These are phyloP conservation scores for Trachelus stipa DNA, from an alignment of 2,888 invertebrate species.

Conservation along the genomic window DNA sequence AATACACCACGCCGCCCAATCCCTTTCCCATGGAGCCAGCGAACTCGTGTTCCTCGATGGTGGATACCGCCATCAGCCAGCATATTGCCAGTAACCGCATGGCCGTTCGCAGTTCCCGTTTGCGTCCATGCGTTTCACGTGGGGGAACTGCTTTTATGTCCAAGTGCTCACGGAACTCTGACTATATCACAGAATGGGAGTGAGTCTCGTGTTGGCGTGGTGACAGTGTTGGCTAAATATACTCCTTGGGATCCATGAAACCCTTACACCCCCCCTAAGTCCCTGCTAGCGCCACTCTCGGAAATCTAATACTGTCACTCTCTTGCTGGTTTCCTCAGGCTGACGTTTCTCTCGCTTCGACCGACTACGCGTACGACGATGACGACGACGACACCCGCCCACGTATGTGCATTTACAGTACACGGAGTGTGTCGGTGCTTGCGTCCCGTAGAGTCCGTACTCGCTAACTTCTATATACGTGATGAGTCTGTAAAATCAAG, in stretches of 20 bases:
- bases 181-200: neutral
- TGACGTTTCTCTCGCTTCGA: neutral
- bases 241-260: constrained; percentile 17
- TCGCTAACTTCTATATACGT: neutral
- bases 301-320: neutral
- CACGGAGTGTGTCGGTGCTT: constrained; percentile 10
- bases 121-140: neutral
- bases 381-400: constrained; percentile 1
- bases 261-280: neutral
- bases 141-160: neutral
- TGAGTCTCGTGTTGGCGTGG: constrained; percentile 1
- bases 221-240: constrained; percentile 37
- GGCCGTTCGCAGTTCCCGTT: neutral
- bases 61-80: neutral
- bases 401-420: neutral
- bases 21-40: neutral
- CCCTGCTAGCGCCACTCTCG: neutral
- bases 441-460: constrained; percentile 11
- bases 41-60: neutral
- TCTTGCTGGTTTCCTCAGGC: neutral
- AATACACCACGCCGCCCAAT: neutral
- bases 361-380: neutral
- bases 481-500: constrained; percentile 29
- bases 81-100: neutral
- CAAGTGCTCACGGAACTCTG: neutral